Percentiles rank a stretch among this genome's conserved stretches.
These are phyloP conservation scores for Phthorimaea operculella DNA, from an alignment of 1,140 invertebrate genomes.

Conservation along the genomic window DNA sequence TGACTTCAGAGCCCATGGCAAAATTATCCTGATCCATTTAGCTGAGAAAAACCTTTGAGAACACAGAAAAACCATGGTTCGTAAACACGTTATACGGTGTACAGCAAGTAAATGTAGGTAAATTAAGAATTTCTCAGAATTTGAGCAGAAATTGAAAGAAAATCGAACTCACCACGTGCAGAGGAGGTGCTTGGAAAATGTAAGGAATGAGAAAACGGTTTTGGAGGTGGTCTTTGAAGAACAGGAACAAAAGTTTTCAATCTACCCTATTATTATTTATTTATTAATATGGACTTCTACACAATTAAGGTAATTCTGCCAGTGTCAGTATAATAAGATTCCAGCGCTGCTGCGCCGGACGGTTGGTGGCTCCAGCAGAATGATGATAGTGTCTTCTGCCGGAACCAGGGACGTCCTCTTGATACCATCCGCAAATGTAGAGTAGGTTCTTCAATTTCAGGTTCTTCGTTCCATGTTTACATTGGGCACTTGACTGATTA, in stretches of 20 bases:
- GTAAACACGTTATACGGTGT: conserved; percentile 2
- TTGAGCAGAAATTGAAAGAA: conserved; percentile 22
- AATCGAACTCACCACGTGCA: conserved; percentile 41
- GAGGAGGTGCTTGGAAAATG: conserved; percentile 26
- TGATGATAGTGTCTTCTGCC: too few species aligned
- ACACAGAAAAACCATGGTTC: conserved; percentile 19
- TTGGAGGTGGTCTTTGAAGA: conserved; percentile 16
- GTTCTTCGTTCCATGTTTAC: too few species aligned
- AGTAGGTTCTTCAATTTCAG: too few species aligned
- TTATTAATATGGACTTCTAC: too few species aligned
- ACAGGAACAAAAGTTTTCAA: not conserved
- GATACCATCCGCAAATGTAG: too few species aligned
- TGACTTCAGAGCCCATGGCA: conserved; percentile 17
- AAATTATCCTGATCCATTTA: conserved; percentile 32
- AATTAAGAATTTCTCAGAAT: conserved; percentile 30
- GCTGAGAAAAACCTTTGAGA: conserved; percentile 18
- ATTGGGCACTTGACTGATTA: too few species aligned
- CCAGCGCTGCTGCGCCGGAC: too few species aligned
- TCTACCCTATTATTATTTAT: too few species aligned
- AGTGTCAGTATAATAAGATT: too few species aligned
- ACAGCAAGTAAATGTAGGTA: conserved; percentile 31
- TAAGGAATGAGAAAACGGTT: conserved; percentile 11
- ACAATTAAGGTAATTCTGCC: too few species aligned
- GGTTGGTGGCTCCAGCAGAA: too few species aligned
- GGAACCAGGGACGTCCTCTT: too few species aligned